Evolutionary conservation across 2,888 invertebrate species (phyloP).

Genomic region (Dromius quadrimaculatus): DNA sequence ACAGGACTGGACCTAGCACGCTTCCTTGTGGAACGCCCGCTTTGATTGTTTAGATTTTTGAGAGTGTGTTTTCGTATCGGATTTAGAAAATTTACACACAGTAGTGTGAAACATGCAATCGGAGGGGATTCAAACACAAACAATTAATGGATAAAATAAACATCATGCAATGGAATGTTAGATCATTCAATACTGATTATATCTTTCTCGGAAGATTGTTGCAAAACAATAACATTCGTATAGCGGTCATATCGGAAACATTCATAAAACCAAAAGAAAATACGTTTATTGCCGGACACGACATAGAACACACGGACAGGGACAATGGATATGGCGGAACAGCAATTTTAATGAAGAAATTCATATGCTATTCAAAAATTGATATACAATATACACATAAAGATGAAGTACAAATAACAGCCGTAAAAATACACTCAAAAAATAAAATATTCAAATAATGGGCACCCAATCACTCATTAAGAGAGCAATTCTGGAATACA

Average conservation of each 20-base stretch:
- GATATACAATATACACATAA: not conserved
- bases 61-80: no score
- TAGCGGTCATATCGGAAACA: not conserved
- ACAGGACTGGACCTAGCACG: no score
- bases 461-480: not conserved
- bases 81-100: constrained; percentile 5
- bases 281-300: not conserved
- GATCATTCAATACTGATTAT: not conserved
- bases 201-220: constrained; percentile 1
- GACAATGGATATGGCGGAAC: not conserved
- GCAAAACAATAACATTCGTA: no score
- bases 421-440: not conserved
- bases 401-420: constrained; percentile 15
- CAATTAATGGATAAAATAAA: constrained; percentile 7
- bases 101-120: constrained; percentile 3
- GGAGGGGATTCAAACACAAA: not conserved
- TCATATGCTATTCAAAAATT: not conserved
- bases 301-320: not conserved
- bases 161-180: constrained; percentile 14
- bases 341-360: constrained; percentile 9
- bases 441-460: not conserved
- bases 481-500: constrained; percentile 1
- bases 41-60: no score
- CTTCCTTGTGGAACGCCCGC: no score
- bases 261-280: not conserved